Conservation (phyloP, 2,113 vertebrate species). For the Poicephalus gulielmi region DNA sequence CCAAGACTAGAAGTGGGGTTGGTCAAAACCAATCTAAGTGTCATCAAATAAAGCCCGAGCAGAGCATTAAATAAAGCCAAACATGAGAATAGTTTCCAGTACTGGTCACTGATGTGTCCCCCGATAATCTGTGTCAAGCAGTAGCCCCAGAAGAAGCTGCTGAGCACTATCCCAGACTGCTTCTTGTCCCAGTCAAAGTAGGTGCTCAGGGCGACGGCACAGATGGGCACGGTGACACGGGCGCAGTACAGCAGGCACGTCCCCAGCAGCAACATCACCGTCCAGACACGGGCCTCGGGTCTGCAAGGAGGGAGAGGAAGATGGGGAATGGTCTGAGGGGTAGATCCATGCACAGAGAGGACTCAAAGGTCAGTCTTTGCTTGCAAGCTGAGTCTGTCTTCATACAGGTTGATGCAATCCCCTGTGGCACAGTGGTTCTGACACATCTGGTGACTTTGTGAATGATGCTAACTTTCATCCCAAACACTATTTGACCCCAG, state of each 20-base stretch:
- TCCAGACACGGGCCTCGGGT: conserved; percentile 86
- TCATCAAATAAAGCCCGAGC: not conserved
- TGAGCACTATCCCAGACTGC: conserved; percentile 88
- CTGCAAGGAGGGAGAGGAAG: conserved; percentile 65
- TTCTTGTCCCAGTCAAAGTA: conserved; percentile 91
- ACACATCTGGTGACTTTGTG: not conserved
- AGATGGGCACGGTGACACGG: conserved; percentile 89
- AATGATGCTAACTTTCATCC: not conserved
- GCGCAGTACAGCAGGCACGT: conserved; percentile 93
- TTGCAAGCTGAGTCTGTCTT: accelerated
- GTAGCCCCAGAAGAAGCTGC: conserved; percentile 99
- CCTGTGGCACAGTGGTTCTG: accelerated
- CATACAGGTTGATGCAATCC: not conserved
- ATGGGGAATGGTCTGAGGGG: not conserved
- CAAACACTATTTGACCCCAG: not conserved
- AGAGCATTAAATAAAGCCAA: not conserved
- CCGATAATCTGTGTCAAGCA: conserved; percentile 93
- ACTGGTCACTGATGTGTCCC: conserved; percentile 90
- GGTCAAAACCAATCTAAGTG: not conserved
- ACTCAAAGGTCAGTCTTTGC: accelerated
- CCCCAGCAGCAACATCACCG: conserved; percentile 84
- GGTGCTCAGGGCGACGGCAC: conserved; percentile 84
- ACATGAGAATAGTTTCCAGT: not conserved
- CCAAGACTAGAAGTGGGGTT: not conserved
- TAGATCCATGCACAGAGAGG: accelerated